Conservation (phyloP, 2,888 invertebrate genomes). For the Zhengitettix transpicula region DNA sequence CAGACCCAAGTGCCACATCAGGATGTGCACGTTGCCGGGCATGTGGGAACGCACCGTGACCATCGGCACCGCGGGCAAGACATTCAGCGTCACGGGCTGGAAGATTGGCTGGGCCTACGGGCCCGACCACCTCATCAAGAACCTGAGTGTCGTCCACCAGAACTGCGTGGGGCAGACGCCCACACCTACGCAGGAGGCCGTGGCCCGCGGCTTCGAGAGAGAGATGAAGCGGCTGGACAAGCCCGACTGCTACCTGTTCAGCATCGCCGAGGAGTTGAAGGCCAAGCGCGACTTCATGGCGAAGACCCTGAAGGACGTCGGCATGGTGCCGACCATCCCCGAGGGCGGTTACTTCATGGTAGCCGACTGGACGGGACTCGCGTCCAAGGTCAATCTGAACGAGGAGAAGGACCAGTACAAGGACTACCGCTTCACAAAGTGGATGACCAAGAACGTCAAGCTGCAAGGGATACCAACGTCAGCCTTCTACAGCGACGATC, state of each 20-base stretch:
- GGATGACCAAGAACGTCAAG: conserved; percentile 85
- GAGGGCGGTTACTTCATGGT: conserved; percentile 96
- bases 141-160: conserved; percentile 80
- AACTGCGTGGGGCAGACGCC: conserved; percentile 83
- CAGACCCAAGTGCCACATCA: conserved; percentile 62
- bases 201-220: conserved; percentile 74
- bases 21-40: conserved; percentile 87
- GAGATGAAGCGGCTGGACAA: conserved; percentile 54
- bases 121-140: conserved; percentile 59
- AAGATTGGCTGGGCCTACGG: conserved; percentile 94
- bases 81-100: conserved; percentile 96
- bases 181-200: conserved; percentile 86
- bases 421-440: conserved; percentile 89
- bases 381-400: conserved; percentile 46
- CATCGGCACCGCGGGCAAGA: conserved; percentile 94
- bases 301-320: conserved; percentile 54
- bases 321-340: conserved; percentile 82
- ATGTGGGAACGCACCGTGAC: conserved; percentile 99
- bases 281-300: conserved; percentile 68
- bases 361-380: conserved; percentile 76
- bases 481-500: conserved; percentile 70
- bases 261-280: conserved; percentile 54
- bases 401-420: conserved; percentile 52
- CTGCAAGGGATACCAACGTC: conserved; percentile 86
- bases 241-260: conserved; percentile 68